Evolutionary conservation across 2,888 invertebrate genomes (phyloP), one percentile per base, ranked within the genome.

Genomic region (Tetranychus truncatus): DNA sequence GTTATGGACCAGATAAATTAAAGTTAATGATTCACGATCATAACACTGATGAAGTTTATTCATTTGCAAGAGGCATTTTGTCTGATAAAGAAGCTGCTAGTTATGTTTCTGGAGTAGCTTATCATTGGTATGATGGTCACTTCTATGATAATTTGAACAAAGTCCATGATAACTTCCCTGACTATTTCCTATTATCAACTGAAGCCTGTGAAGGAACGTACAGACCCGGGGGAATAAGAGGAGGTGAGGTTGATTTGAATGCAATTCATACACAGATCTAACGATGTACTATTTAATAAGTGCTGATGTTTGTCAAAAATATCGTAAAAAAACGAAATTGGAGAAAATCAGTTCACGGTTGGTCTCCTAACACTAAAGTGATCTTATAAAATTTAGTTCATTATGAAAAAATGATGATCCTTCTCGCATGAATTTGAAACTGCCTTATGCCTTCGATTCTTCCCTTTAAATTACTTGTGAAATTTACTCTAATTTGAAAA

Each of bases 81-180:
- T 77, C 78, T 20, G 81, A 83, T 76, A 71, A 79, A 1, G 77
- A 78, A 6, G 82, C 82, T 0, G 77, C 80, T 0, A 79, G 81
- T 72, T 83, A 81, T 78, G 82, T 91, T 0, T 87, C 88, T 80
- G 93, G 92, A 1, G 85, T 91, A 67, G 90, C 88, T 0, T 84
- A 92, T 4, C 94, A 95, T 82, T 94, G 91, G 88, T 95, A 95
- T 82, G 85, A 85, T 76, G 89, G 92, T 55, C 15, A n/a, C n/a
- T n/a, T n/a, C 55, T 71, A 18, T 45, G 45, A 78, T 73, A 9
- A 45, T n/a, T 85, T 89, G 0, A 88, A 88, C 78, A 78, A 84
- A 0, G 34, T 34, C 3, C 34, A 34, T 34, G 34, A 34, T 3
- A 81, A 82, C 69, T 74, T 87, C 82, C 89, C 89, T 0, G 84